Base-by-base conservation (phyloP, 2,888 invertebrate genomes). In the Gandaritis pyraliata region DNA sequence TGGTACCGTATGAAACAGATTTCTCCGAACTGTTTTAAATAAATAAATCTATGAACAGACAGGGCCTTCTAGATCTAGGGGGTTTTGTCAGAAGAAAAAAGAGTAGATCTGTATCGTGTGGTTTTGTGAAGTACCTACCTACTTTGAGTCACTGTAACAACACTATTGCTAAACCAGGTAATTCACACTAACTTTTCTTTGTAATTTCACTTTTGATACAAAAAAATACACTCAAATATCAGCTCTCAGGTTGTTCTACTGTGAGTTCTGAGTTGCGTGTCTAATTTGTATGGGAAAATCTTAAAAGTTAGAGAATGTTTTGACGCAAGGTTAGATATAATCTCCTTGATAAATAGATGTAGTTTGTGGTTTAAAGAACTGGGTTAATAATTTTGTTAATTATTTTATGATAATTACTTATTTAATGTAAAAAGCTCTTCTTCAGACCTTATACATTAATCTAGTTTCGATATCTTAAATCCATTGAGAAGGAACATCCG, bases 101-200 rank as follows among this genome's bases (percentile, higher is more conserved):
- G n/a, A 33, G 33, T 33, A 33, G 33, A 33, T 33, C 6, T 29
- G 29, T 29, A 29, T n/a, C n/a, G 29, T 6, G 6, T 4, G 29
- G 6, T 33, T 10, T 10, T 33, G 10, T 10, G 8, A 33, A 8
- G 1, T 33, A 33, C 5, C 8, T 33, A 33, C 8, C 1, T 33
- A 11, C 8, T 33, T 8, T 33, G 23, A 23, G 23, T 33, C 33
- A 33, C 23, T 23, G 23, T 23, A 33, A 53, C 55, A 46, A 46
- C 56, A 66, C 58, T 65, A 53, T 65, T 64, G 67, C 64, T 63
- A 64, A 69, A 63, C 63, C 46, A 56, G 68, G 61, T 67, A 68
- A 60, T 69, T 71, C 69, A 66, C 67, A 68, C 66, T 57, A 57
- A 66, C 62, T 67, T 66, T 69, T 66, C 67, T 60, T 65, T 64